Base-by-base conservation (phyloP, 35 echinoderm and acorn worm species). In the Apostichopus californicus region DNA sequence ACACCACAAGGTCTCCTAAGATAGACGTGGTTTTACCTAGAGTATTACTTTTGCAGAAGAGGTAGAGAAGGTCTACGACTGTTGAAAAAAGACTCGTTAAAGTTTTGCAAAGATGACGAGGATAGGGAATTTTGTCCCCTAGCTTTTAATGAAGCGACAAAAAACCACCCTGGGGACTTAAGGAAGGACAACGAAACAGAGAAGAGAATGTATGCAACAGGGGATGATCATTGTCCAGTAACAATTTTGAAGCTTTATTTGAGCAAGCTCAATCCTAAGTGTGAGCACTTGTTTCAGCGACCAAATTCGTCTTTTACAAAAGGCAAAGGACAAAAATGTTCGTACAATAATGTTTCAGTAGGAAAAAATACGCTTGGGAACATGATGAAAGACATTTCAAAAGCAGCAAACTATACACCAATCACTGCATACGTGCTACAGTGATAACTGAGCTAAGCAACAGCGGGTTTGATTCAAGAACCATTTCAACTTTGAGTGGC, bases 121-220 rank as follows among this genome's bases (percentile, higher is more conserved):
- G 77, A 77, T 55, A 52, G 88, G 58, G 71, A 75, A 75, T 75
- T 18, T 22, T 14, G 22, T 18, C 9, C 15, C 23, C 77, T 91
- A 25, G 8, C 17, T 13, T 92, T 84, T 57, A 82, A 92, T 64
- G 79, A 86, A 56, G 54, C 79, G 9, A 94, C 87, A 63, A 91
- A 81, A 83, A 91, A 91, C 58, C 87, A 82, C 60, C 87, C 87
- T 22, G 87, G 28, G 5, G 78, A 90, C 60, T 21, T 66, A 6
- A 17, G 78, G 17, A 17, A 90, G 6, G 56, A 80, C 80, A 88
- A 75, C 57, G 52, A 93, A 54, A 24, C 55, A 6, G 17, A 57
- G 11, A 82, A 64, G 4, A 71, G 91, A n/a, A 95, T 95, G 91
- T 93, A 93, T 22, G 91, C 79, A 55, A 78, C 81, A 11, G 82